phyloP scores from a whole-genome alignment of 2,888 invertebrate genomes.

The Xylophagus ater region DNA sequence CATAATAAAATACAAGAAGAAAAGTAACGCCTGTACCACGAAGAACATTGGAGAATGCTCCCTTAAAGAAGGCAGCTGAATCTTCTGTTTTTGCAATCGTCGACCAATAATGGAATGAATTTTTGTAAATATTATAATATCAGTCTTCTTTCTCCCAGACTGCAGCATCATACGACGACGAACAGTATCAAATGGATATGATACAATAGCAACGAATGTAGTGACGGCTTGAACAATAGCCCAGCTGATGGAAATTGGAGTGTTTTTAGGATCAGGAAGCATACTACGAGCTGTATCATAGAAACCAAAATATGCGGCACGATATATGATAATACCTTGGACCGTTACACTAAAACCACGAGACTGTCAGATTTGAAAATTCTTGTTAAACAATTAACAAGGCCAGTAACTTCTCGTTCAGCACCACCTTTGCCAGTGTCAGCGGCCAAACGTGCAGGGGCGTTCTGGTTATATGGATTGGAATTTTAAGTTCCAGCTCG shows the following conservation, averaged over 20 bases:
- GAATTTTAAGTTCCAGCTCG: too few relatives aligned
- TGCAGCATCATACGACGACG: constrained; percentile 99
- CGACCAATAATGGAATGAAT: constrained; percentile 82
- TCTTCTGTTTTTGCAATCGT: constrained; percentile 82
- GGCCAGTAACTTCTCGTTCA: constrained; percentile 78
- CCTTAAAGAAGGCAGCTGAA: constrained; percentile 83
- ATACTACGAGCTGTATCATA: constrained; percentile 92
- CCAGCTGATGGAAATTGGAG: constrained; percentile 86
- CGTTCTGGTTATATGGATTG: too few relatives aligned
- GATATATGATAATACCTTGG: constrained; percentile 92
- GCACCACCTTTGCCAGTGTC: constrained; percentile 78
- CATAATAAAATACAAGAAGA: constrained; percentile 85
- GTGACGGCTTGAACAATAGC: constrained; percentile 80
- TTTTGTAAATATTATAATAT: constrained; percentile 83
- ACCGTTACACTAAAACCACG: constrained; percentile 91
- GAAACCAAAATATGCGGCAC: constrained; percentile 91
- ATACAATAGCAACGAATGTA: constrained; percentile 82
- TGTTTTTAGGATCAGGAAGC: constrained; percentile 87
- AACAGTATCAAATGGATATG: constrained; percentile 94
- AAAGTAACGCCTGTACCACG: constrained; percentile 91
- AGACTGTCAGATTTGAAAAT: constrained; percentile 81
- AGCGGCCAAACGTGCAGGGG: constrained; percentile 59
- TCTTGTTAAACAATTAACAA: constrained; percentile 76
- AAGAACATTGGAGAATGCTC: constrained; percentile 87
- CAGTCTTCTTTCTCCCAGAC: constrained; percentile 72